Evolutionary conservation across 2,797 vertebrate species (phyloP), one percentile per base, ranked within the genome.

Genomic region (Hippopotamyrus pictus): DNA sequence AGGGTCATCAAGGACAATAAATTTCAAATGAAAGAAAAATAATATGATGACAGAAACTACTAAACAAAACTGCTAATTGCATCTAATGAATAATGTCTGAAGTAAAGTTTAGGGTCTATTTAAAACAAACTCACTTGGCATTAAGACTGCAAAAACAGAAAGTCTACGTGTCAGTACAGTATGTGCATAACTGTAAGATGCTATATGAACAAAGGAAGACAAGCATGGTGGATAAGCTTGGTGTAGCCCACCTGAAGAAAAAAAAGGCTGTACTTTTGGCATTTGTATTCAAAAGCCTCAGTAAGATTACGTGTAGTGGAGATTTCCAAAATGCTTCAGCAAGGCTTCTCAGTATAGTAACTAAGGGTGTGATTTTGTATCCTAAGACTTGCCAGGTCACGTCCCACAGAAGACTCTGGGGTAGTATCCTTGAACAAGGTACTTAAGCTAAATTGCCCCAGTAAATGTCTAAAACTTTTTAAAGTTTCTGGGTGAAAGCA

Each of bases 1-100:
- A 94, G 94, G 94, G 94, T 97, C 96, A 96, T 98, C 97, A 97
- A 94, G 93, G 92, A 94, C 95, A 96, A 93, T 95, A 94, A 95
- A 95, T 17, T 73, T 73, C 12, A 73, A 73, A 37, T 73, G 65
- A 37, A 73, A 33, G 65, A 37, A 73, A 73, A 73, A 62, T 37
- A 17, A 73, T 37, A 73, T 73, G 29, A 37, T 37, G 29, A 73
- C 29, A 73, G 12, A 37, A 17, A 73, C 12, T 37, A 37, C 12
- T 37, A 73, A 37, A 33, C 65, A 73, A 73, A 73, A 37, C 29
- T 37, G 65, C 65, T 73, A 73, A 73, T 33, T 73, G 65, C 65
- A 73, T 33, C 12, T 33, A 33, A 73, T 14, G 29, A 73, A 73
- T 73, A 73, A 73, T 73, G 12, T 25, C 25, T 9, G 4, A 37